Evolutionary conservation across 2,888 invertebrate species (phyloP).

Genomic region (Amphimallon solstitiale): DNA sequence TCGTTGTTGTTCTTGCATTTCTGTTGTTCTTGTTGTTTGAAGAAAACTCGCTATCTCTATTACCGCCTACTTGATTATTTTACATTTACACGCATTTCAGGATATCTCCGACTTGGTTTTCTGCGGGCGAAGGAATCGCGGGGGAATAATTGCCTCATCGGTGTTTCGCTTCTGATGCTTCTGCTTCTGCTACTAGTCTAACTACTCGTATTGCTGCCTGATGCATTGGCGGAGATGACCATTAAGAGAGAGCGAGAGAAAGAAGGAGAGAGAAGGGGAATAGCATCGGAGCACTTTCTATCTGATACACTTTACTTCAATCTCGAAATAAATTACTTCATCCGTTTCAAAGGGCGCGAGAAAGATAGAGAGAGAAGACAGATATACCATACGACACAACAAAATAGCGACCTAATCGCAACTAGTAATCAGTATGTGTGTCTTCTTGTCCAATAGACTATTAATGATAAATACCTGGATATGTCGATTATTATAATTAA

Average conservation of each 20-base stretch:
- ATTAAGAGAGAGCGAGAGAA: too few relatives aligned
- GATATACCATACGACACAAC: conserved; percentile 20
- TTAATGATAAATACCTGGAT: neutral
- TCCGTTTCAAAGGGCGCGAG: conserved; percentile 18
- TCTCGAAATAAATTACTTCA: conserved; percentile 36
- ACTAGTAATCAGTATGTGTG: conserved; percentile 12
- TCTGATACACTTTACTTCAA: conserved; percentile 37
- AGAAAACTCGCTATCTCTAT: conserved; percentile 61
- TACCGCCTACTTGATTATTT: conserved; percentile 62
- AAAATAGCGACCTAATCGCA: conserved; percentile 12
- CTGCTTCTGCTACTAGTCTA: conserved; percentile 3
- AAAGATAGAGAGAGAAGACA: too few relatives aligned
- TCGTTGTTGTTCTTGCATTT: conserved; percentile 25
- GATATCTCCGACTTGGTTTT: conserved; percentile 40
- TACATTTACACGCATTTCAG: conserved; percentile 62
- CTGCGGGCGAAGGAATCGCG: conserved; percentile 37
- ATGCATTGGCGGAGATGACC: neutral
- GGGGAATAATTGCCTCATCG: conserved; percentile 36
- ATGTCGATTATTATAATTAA: neutral
- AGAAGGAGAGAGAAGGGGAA: conserved; percentile 6
- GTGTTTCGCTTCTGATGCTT: conserved; percentile 3
- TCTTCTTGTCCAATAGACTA: neutral
- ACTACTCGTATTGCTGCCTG: too few relatives aligned
- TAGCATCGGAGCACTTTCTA: conserved; percentile 20
- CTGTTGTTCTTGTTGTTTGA: too few relatives aligned